These are phyloP conservation scores for Bubalus kerabau DNA, from an alignment of 2,113 vertebrate genomes.

Conservation along the genomic window DNA sequence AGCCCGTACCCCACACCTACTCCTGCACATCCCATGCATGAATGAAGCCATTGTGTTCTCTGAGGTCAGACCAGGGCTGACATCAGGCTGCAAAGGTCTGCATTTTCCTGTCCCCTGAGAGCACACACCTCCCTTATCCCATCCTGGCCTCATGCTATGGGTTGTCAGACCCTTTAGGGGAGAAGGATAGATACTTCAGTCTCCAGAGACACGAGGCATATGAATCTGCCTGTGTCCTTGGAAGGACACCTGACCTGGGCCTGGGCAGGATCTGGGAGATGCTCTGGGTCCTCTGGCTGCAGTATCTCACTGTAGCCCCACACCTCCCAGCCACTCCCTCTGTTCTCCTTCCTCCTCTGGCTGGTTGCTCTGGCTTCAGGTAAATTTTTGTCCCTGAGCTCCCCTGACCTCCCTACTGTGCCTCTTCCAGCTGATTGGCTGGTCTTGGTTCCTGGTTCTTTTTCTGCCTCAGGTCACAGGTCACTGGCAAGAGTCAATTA, in stretches of 20 bases:
- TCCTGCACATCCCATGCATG: neutral
- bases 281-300: neutral
- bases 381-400: neutral
- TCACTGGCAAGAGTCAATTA: neutral
- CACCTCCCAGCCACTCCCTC: neutral
- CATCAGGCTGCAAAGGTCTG: neutral
- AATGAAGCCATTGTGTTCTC: neutral
- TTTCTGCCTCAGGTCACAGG: neutral
- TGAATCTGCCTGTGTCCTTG: neutral
- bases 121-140: neutral
- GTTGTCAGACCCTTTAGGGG: neutral
- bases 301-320: neutral
- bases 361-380: neutral
- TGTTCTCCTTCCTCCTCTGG: neutral
- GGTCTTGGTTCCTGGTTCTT: neutral
- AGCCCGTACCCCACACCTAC: neutral
- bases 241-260: neutral
- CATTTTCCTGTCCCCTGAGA: neutral
- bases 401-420: neutral
- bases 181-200: too few species aligned
- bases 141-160: neutral
- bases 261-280: neutral
- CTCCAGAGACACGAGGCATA: neutral
- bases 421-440: neutral
- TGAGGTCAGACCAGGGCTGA: neutral